These are phyloP conservation scores for Esperia sulphurella DNA, from an alignment of 2,888 invertebrate genomes.

Conservation along the genomic window DNA sequence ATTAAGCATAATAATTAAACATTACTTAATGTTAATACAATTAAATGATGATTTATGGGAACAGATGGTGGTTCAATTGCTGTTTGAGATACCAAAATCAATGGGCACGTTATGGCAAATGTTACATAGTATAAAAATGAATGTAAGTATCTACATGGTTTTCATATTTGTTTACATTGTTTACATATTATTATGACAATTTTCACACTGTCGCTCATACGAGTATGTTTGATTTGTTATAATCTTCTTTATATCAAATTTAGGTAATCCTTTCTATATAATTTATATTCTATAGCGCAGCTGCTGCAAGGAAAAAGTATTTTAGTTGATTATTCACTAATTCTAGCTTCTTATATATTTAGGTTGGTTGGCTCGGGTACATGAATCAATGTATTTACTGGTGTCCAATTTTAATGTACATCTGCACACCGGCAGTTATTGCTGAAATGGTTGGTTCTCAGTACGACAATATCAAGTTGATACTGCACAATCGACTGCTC, in stretches of 20 bases:
- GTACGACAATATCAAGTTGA: constrained; percentile 5
- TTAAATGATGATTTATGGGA: not conserved
- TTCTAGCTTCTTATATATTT: not conserved
- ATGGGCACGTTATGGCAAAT: not conserved
- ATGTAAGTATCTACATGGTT: not conserved
- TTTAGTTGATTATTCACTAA: not conserved
- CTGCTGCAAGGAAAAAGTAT: not conserved
- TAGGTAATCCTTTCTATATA: not conserved
- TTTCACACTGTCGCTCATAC: too few relatives aligned
- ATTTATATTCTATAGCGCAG: not conserved
- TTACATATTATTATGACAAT: too few relatives aligned
- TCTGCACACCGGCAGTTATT: constrained; percentile 6
- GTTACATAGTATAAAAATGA: not conserved
- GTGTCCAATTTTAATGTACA: constrained; percentile 1
- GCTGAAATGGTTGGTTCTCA: constrained; percentile 9
- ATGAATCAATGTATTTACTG: not conserved
- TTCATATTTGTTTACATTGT: not conserved
- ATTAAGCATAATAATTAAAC: not conserved
- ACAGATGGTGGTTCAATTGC: not conserved
- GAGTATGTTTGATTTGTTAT: too few relatives aligned
- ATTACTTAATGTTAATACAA: not conserved
- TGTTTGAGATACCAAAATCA: not conserved
- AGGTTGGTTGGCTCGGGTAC: not conserved
- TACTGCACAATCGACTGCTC: constrained; percentile 8
- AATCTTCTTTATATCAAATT: not conserved